Percentiles rank a stretch among this genome's conserved stretches.
Evolutionary conservation across 2,797 vertebrate species (phyloP).

Genomic region (Anabas testudineus): DNA sequence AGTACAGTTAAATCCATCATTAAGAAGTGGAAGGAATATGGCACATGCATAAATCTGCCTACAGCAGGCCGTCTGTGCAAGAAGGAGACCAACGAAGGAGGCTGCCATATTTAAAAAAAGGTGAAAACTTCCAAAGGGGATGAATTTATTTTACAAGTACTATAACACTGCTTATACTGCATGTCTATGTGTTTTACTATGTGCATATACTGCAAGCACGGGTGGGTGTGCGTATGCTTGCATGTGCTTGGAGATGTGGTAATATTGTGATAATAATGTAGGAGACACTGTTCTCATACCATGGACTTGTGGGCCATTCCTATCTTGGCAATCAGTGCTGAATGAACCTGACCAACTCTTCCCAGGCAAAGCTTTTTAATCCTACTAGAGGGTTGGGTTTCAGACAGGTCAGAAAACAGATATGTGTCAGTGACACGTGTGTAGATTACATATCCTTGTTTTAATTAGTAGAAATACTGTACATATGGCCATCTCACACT

Average conservation of each 20-base stretch:
- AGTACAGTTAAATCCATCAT: no score
- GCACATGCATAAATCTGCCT: no score
- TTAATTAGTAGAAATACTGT: constrained; percentile 81
- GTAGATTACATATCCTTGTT: constrained; percentile 82
- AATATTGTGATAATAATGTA: constrained; percentile 80
- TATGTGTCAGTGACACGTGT: constrained; percentile 82
- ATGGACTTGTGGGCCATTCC: constrained; percentile 64
- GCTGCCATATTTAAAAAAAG: no score
- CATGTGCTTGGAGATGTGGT: constrained; percentile 51
- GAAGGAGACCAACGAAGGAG: no score
- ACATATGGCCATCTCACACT: constrained; percentile 60
- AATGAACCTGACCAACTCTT: constrained; percentile 72
- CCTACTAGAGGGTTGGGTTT: constrained; percentile 78
- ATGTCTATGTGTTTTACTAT: constrained; percentile 31
- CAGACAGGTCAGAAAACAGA: constrained; percentile 79
- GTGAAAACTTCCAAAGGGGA: no score
- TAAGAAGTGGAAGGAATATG: no score
- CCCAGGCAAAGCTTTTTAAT: constrained; percentile 84
- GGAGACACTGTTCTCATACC: constrained; percentile 80
- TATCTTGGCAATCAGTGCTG: constrained; percentile 70
- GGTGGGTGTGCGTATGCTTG: constrained; percentile 24
- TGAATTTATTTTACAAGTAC: no score
- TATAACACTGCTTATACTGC: no score
- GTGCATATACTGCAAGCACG: constrained; percentile 17
- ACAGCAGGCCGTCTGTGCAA: no score